Evolutionary conservation across 2,113 vertebrate genomes (phyloP).

Genomic region (Gulo gulo): DNA sequence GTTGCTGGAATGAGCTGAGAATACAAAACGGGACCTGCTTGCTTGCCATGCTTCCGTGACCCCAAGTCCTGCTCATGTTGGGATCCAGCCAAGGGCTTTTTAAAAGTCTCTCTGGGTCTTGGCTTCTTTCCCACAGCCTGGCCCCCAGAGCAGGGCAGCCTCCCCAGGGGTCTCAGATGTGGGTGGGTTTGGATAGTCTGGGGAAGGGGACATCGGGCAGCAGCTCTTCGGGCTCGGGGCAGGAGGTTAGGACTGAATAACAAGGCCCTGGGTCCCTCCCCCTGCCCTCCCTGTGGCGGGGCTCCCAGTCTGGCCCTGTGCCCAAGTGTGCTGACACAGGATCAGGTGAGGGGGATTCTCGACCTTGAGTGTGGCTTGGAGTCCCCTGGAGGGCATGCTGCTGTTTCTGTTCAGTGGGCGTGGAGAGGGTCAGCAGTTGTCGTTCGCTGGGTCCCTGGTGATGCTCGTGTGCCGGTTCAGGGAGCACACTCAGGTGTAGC

Average conservation of each 20-base stretch:
- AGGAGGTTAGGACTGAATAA: background rate
- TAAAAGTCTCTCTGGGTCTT: no score
- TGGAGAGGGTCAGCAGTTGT: background rate
- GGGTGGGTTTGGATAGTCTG: background rate
- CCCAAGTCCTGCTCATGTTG: background rate
- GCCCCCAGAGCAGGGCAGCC: fast-evolving
- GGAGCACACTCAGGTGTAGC: background rate
- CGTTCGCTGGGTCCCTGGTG: background rate
- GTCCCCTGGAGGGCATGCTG: background rate
- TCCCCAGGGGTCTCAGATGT: background rate
- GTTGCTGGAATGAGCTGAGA: background rate
- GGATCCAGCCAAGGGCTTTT: background rate
- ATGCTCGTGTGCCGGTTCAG: background rate
- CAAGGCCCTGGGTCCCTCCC: fast-evolving
- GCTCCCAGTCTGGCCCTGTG: background rate
- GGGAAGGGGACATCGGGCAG: background rate
- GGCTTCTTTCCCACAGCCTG: background rate
- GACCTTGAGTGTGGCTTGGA: no score
- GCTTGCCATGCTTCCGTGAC: no score
- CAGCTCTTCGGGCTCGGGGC: background rate
- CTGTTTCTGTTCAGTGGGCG: background rate
- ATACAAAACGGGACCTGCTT: background rate
- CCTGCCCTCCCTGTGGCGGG: fast-evolving
- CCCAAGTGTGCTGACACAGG: no score
- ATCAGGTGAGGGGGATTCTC: background rate